Evolutionary conservation across 2,888 invertebrate genomes (phyloP).

Genomic region (Seira ritae): DNA sequence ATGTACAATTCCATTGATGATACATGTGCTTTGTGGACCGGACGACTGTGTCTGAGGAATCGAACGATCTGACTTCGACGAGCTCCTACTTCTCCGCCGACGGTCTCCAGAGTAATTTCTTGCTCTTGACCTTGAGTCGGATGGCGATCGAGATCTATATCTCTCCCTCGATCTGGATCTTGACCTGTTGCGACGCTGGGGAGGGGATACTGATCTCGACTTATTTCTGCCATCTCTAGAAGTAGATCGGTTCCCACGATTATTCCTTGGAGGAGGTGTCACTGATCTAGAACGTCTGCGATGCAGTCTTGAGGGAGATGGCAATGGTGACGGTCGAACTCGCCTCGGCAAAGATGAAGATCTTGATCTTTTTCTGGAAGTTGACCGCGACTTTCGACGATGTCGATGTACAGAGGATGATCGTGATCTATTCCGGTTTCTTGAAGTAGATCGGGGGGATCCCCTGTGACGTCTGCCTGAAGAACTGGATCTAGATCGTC

Average conservation of each 20-base stretch:
- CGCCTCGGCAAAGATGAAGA: background rate
- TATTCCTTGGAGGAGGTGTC: background rate
- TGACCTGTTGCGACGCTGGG: no score
- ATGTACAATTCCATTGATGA: background rate
- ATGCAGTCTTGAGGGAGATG: background rate
- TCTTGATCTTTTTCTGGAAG: slow-evolving; percentile 18
- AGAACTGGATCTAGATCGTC: slow-evolving; percentile 13
- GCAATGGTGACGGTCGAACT: slow-evolving; percentile 17
- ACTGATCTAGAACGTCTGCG: background rate
- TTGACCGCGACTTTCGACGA: slow-evolving; percentile 23
- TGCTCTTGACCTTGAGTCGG: no score
- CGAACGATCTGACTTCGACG: background rate
- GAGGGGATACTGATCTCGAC: no score
- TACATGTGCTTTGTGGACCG: background rate
- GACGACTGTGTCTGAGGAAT: background rate
- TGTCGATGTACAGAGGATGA: background rate
- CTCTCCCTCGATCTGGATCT: no score
- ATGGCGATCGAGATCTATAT: no score
- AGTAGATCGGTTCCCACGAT: background rate
- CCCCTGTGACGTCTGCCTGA: slow-evolving; percentile 10
- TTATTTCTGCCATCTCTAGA: no score
- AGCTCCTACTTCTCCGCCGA: background rate
- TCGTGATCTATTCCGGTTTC: slow-evolving; percentile 8
- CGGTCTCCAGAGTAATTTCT: background rate
- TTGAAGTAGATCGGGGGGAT: slow-evolving; percentile 37